A percentile compares a stretch with the other conserved stretches of the same genome.
phyloP scores from a whole-genome alignment of 2,888 invertebrate species.

The Chesias legatella region DNA sequence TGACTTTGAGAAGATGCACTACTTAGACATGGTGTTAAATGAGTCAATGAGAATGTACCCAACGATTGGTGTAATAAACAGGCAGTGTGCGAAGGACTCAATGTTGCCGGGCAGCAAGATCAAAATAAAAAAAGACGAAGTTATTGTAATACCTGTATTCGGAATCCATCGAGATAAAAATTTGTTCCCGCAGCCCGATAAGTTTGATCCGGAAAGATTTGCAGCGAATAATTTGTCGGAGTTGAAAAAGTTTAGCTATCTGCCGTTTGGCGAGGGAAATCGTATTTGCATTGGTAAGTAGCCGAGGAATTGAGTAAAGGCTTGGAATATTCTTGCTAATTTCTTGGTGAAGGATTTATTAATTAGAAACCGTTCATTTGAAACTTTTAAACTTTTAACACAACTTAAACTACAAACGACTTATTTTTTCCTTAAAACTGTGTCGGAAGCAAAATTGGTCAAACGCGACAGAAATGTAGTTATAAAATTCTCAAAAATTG shows the following conservation, averaged over 20 bases:
- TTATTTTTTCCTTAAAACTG: too few species aligned
- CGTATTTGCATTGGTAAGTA: slow-evolving; percentile 71
- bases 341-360: slow-evolving; percentile 12
- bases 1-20: slow-evolving; percentile 50
- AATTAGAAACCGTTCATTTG: slow-evolving; percentile 2
- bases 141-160: slow-evolving; percentile 42
- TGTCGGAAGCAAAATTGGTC: too few species aligned
- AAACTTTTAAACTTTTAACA: neutral
- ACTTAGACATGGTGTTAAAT: slow-evolving; percentile 59
- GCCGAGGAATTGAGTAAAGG: slow-evolving; percentile 10
- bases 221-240: slow-evolving; percentile 36
- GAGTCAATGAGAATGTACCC: slow-evolving; percentile 58
- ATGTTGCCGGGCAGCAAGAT: slow-evolving; percentile 43
- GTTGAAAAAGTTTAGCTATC: slow-evolving; percentile 51
- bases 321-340: slow-evolving; percentile 16
- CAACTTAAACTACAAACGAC: neutral
- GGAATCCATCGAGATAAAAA: slow-evolving; percentile 56
- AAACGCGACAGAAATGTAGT: too few species aligned
- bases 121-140: slow-evolving; percentile 39
- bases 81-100: slow-evolving; percentile 47
- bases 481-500: too few species aligned
- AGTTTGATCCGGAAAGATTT: slow-evolving; percentile 73
- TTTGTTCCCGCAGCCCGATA: slow-evolving; percentile 54
- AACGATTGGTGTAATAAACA: slow-evolving; percentile 45
- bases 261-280: slow-evolving; percentile 76